A percentile compares a stretch with the other conserved stretches of the same genome.
Evolutionary conservation across 2,888 invertebrate genomes (phyloP).

Genomic region (Periphyllus acericola): DNA sequence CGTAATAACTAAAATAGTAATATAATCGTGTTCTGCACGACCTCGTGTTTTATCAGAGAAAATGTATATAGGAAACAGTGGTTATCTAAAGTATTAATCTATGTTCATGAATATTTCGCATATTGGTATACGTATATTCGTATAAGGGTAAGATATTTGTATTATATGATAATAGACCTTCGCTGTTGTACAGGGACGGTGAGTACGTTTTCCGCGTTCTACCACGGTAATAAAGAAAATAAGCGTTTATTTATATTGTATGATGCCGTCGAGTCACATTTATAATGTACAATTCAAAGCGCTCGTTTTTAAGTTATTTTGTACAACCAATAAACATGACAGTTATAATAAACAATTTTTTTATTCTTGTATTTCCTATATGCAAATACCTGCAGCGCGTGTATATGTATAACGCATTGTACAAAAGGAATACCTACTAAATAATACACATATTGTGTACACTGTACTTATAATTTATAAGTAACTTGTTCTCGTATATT

Average conservation of each 20-base stretch:
- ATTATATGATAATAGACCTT: background rate
- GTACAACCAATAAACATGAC: background rate
- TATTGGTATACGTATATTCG: background rate
- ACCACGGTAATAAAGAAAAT: background rate
- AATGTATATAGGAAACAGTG: background rate
- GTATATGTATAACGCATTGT: no score
- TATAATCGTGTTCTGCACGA: background rate
- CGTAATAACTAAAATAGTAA: background rate
- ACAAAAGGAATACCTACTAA: no score
- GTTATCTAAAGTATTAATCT: conserved; percentile 31
- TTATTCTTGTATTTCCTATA: no score
- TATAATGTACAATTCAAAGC: no score
- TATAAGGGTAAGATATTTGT: background rate
- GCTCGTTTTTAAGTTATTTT: background rate
- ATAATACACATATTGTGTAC: no score
- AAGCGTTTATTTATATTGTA: background rate
- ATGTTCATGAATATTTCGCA: background rate
- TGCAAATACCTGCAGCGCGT: no score
- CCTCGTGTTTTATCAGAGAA: background rate
- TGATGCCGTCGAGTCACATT: no score
- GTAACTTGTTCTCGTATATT: no score
- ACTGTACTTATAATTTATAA: no score
- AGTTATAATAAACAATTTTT: no score
- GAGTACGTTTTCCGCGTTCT: background rate
- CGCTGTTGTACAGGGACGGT: background rate